These are phyloP conservation scores for Acrocephalus scirpaceus DNA, from an alignment of 2,797 vertebrate genomes.

Conservation along the genomic window DNA sequence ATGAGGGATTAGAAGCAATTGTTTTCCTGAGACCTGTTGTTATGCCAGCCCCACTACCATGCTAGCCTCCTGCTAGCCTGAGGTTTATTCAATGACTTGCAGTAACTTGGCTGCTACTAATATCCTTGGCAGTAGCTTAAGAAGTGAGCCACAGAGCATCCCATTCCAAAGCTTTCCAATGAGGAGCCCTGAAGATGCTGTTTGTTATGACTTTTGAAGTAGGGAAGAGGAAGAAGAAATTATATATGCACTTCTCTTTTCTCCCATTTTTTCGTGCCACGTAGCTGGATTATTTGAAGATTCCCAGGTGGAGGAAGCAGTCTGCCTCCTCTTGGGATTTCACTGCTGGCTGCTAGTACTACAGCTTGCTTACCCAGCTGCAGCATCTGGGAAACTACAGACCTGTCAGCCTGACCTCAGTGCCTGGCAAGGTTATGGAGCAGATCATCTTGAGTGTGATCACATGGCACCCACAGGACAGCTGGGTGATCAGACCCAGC, in stretches of 20 bases:
- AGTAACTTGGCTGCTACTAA: neutral
- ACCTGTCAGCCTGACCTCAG: neutral
- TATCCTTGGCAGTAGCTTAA: neutral
- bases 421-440: neutral
- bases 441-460: neutral
- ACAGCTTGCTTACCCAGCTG: neutral
- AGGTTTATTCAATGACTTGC: neutral
- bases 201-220: neutral
- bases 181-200: neutral
- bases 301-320: neutral
- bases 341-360: neutral
- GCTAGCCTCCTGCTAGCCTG: neutral
- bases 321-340: neutral
- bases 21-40: neutral
- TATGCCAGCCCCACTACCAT: neutral
- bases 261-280: neutral
- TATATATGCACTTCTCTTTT: neutral
- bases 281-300: neutral
- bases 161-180: neutral
- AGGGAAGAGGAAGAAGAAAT: neutral
- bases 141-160: neutral
- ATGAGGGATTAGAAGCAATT: neutral
- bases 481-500: neutral
- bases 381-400: neutral
- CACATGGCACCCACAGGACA: fast-evolving